phyloP scores from a whole-genome alignment of 2,888 invertebrate species.

The Calameuta idolon region DNA sequence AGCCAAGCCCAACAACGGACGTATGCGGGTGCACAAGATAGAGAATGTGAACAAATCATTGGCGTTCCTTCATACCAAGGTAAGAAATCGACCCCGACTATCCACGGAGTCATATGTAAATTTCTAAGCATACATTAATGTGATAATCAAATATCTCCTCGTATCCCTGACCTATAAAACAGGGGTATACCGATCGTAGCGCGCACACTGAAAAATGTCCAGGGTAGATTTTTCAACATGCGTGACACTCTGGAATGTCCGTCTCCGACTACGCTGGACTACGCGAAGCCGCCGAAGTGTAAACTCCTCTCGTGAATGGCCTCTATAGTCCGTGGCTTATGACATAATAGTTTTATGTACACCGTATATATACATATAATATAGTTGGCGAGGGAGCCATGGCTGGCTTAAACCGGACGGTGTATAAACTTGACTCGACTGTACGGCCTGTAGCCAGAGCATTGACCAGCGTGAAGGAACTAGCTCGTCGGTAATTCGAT shows the following conservation, averaged over 20 bases:
- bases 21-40: slow-evolving; percentile 98
- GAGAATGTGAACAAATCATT: slow-evolving; percentile 99
- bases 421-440: neutral
- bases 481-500: slow-evolving; percentile 8
- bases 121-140: neutral
- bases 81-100: slow-evolving; percentile 53
- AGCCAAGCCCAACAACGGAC: slow-evolving; percentile 95
- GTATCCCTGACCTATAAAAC: neutral
- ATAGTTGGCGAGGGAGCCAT: neutral
- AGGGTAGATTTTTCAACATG: neutral
- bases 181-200: neutral
- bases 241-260: neutral
- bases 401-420: slow-evolving; percentile 3
- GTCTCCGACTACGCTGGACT: neutral
- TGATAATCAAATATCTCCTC: neutral
- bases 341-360: slow-evolving; percentile 51
- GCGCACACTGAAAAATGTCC: neutral
- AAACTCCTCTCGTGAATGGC: slow-evolving; percentile 50
- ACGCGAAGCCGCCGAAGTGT: slow-evolving; percentile 41
- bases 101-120: neutral
- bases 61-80: slow-evolving; percentile 95
- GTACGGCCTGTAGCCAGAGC: slow-evolving; percentile 13
- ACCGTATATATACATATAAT: neutral
- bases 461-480: slow-evolving; percentile 17
- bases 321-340: slow-evolving; percentile 51